Conservation (phyloP, 1,140 invertebrate species). For the Melipona quadrifasciata region DNA sequence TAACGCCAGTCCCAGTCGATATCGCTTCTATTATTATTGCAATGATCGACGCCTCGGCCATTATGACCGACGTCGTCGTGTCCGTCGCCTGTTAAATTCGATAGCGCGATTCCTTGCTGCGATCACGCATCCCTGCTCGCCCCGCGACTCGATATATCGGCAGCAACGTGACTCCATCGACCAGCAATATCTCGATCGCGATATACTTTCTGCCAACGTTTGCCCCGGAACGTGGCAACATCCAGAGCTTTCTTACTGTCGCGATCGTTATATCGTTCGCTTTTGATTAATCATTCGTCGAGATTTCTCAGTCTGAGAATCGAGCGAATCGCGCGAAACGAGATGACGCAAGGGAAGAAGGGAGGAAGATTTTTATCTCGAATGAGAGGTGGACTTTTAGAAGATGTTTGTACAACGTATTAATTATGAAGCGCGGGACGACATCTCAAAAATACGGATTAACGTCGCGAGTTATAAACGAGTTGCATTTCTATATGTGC, state of each 20-base stretch:
- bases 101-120: conserved; percentile 40
- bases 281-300: not conserved
- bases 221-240: not conserved
- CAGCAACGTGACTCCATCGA: not conserved
- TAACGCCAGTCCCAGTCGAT: conserved; percentile 42
- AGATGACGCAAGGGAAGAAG: no score
- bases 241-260: not conserved
- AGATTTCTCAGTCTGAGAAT: not conserved
- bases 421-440: no score
- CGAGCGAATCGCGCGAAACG: not conserved
- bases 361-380: no score
- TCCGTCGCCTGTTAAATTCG: conserved; percentile 52
- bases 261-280: no score
- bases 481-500: not conserved
- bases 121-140: not conserved
- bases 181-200: not conserved
- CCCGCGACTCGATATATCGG: not conserved
- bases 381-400: no score
- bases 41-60: conserved; percentile 43
- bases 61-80: conserved; percentile 32
- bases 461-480: not conserved
- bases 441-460: not conserved
- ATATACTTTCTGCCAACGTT: not conserved
- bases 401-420: no score
- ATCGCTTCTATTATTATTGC: conserved; percentile 48